phyloP scores from a whole-genome alignment of 35 echinoderm and acorn worm genomes.

The Lytechinus variegatus region DNA sequence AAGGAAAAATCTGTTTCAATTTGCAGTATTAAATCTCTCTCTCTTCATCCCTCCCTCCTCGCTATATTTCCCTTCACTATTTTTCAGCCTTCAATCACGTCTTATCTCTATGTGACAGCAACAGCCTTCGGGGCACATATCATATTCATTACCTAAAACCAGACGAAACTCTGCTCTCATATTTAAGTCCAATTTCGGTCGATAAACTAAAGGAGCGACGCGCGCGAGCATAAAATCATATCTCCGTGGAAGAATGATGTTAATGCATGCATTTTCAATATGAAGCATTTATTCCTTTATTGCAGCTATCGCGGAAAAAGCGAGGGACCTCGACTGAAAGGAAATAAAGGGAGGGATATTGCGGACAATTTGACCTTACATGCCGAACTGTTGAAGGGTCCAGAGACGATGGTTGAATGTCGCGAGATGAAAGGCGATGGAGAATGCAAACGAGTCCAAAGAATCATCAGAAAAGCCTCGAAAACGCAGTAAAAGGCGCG shows the following conservation, averaged over 20 bases:
- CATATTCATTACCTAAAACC: background rate
- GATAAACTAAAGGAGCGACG: background rate
- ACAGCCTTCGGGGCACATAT: background rate
- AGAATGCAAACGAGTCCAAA: background rate
- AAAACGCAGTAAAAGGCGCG: background rate
- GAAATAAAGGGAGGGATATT: background rate
- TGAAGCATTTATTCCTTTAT: too few species aligned
- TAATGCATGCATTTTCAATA: too few species aligned
- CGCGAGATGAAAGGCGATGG: background rate
- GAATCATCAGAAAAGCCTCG: background rate
- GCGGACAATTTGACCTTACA: background rate
- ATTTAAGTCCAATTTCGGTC: conserved; percentile 4
- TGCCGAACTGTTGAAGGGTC: background rate
- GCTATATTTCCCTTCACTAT: background rate
- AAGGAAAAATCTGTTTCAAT: too few species aligned
- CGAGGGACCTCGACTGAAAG: background rate
- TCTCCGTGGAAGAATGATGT: too few species aligned
- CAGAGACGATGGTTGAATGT: background rate
- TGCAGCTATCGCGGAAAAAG: too few species aligned
- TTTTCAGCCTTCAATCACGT: background rate
- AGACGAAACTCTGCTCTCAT: background rate
- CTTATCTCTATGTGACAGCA: background rate
- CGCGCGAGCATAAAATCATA: background rate
- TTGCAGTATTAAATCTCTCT: background rate
- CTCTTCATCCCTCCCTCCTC: background rate